Base-by-base conservation (phyloP, 2,888 invertebrate genomes). In the Linnaemya tessellans region DNA sequence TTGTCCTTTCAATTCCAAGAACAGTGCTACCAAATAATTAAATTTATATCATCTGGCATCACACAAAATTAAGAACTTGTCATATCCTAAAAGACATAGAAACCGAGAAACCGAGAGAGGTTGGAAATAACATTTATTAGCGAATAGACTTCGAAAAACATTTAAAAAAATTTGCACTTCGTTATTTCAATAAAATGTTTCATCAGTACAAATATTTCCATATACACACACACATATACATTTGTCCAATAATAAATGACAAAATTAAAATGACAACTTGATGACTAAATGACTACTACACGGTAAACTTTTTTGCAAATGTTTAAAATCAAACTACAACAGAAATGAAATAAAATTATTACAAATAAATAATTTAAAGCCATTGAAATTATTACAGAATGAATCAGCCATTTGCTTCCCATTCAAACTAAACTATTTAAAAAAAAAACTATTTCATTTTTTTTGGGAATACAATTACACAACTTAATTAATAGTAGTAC, bases 401-500 rank as follows among this genome's bases (percentile, higher is more conserved):
- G 8, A 5, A 11, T 7, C 18, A 49, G 8, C n/a, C 9, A 51
- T 8, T 20, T 51, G 11, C 13, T 51, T 4, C 1, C 3, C 5
- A 49, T 49, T 49, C 18, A 51, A 30, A 41, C 35, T 49, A 15
- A 30, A 43, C 22, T 41, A 30, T 30, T 30, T 30, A 70, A 22
- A 43, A 56, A 5, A 70, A 22, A 43, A 56, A 56, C 22, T 43
- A 70, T 35, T 54, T 25, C 41, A 25, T 54, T 13, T 30, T 13
- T 30, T 43, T 9, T 58, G 20, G 41, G 4, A 20, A n/a, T 70
- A 56, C 41, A 41, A 56, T 60, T 56, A 56, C 2, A 58, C n/a
- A 74, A 51, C 25, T 43, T 49, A 70, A 30, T 43, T 49, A 70
- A 30, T 11, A 41, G n/a, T 80, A 60, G 60, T 67, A 60, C 49